Base-by-base conservation (phyloP, 2,888 invertebrate species). In the Nudaria mundana region DNA sequence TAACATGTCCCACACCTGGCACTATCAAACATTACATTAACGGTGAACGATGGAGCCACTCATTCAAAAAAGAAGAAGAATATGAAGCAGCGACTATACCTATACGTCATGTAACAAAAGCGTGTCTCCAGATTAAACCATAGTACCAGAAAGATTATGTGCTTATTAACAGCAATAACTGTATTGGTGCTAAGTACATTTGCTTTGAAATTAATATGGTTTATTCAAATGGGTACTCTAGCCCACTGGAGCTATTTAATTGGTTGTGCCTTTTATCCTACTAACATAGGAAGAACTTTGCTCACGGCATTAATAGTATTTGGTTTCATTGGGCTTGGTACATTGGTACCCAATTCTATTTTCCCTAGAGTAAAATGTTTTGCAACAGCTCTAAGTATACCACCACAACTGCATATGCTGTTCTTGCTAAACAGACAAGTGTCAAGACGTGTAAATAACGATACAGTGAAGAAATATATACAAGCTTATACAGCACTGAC, bases 191-290 rank as follows among this genome's bases (percentile, higher is more conserved):
- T 48, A 28, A 48, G 66, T 37, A 55, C 63, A 12, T 12, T 66
- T 1, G 7, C 64, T 30, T 32, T 64, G 1, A 73, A 71, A 42
- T 1, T 64, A 11, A 41, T 80, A 6, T 76, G 76, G 72, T 8
- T 71, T 5, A 22, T 76, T 20, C 66, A 76, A 3, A 51, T 76
- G 23, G 71, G 66, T 11, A 59, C 71, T 5, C 48, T 81, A 26
- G 76, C 71, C 10, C 78, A 81, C 35, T 81, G 80, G 80, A 76
- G 80, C 39, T 76, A 76, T 32, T 46, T 77, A 3, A 36, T 81
- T 23, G 79, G 76, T 10, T 52, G 56, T n/a, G 46, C 63, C 3
- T 7, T 77, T 5, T 74, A 59, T 11, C 71, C 76, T 5, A 38
- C 53, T 29, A 57, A 71, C 28, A 4, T 41, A 0, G 50, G 54